phyloP scores from a whole-genome alignment of 2,888 invertebrate genomes.

The Automeris io region DNA sequence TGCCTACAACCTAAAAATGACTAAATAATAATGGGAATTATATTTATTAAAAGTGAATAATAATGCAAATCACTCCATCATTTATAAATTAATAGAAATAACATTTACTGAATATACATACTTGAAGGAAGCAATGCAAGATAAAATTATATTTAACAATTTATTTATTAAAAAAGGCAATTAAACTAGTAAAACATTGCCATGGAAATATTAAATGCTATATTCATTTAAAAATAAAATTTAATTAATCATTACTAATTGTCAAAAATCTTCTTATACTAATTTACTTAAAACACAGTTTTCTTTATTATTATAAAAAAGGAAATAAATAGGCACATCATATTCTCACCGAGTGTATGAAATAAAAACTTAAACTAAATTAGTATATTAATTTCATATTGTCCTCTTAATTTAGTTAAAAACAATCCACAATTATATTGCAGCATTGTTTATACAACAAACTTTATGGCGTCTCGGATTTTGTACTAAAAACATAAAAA shows the following conservation, averaged over 20 bases:
- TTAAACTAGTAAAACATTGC: conserved; percentile 29
- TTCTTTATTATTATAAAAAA: conserved; percentile 55
- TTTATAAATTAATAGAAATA: conserved; percentile 50
- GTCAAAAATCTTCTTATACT: conserved; percentile 47
- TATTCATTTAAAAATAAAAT: conserved; percentile 35
- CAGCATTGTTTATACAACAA: conserved; percentile 49
- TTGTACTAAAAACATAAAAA: conserved; percentile 53
- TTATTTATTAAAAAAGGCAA: conserved; percentile 27
- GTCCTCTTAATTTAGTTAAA: conserved; percentile 36
- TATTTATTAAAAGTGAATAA: conserved; percentile 22
- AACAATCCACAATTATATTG: conserved; percentile 66
- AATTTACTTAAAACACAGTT: conserved; percentile 55
- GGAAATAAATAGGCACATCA: conserved; percentile 71
- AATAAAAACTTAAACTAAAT: conserved; percentile 50
- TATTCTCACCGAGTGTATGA: conserved; percentile 60
- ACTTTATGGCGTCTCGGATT: conserved; percentile 56
- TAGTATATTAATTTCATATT: conserved; percentile 51
- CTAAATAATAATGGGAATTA: conserved; percentile 15
- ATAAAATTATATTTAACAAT: conserved; percentile 20
- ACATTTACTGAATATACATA: conserved; percentile 58
- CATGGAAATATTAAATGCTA: conserved; percentile 32
- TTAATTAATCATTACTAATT: conserved; percentile 53
- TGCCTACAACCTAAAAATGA: conserved; percentile 1
- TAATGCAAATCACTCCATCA: conserved; percentile 54
- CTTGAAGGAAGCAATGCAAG: conserved; percentile 33